Conservation (phyloP, 2,888 invertebrate genomes). For the Corbicula japonica region DNA sequence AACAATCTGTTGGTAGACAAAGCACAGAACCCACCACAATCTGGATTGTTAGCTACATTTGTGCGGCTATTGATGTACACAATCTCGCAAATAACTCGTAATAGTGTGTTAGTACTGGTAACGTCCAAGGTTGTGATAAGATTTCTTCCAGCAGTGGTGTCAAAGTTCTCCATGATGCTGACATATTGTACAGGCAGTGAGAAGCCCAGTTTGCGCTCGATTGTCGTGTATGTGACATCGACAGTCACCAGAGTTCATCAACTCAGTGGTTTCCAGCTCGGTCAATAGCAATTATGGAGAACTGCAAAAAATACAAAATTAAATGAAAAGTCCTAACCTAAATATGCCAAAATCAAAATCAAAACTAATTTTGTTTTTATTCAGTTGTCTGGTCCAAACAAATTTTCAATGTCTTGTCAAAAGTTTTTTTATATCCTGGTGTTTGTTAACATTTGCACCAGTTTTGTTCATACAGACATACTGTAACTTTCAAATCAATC, state of each 20-base stretch:
- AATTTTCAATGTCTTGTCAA: no score
- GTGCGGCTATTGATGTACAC: conserved; percentile 46
- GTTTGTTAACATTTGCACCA: no score
- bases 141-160: background rate
- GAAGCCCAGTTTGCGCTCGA: conserved; percentile 64
- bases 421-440: no score
- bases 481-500: no score
- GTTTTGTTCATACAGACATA: no score
- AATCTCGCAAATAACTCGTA: conserved; percentile 44
- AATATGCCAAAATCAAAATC: no score
- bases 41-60: conserved; percentile 8
- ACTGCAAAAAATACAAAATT: no score
- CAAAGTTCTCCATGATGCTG: conserved; percentile 23
- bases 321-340: no score
- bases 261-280: conserved; percentile 75
- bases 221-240: conserved; percentile 64
- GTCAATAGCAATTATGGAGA: conserved; percentile 77
- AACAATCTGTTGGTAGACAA: no score
- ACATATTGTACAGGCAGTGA: conserved; percentile 11
- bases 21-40: conserved; percentile 38
- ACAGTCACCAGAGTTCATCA: conserved; percentile 67
- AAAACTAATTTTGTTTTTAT: no score
- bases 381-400: no score
- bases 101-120: conserved; percentile 36
- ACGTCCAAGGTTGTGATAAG: conserved; percentile 31